Evolutionary conservation across 2,888 invertebrate species (phyloP), one percentile per base, ranked within the genome.

Genomic region (Agonopterix subpropinquella): DNA sequence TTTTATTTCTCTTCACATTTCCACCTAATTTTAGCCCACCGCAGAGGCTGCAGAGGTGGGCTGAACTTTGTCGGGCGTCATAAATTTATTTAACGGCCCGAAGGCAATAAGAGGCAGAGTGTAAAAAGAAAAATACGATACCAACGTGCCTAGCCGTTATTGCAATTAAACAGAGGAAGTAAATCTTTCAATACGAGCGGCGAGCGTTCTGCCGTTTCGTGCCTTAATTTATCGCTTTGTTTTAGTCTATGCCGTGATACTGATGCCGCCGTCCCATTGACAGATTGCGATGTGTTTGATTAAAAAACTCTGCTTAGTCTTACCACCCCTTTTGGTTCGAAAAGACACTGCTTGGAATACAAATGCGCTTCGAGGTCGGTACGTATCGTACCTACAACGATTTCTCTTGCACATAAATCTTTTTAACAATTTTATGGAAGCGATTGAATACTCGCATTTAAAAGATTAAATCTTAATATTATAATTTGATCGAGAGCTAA

Each of bases 121-220:
- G 86, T 86, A 84, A 88, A 88, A 86, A 87, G 87, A 87, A 88
- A 87, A 87, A 88, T 88, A 87, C 88, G 88, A 85, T 87, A 87
- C 85, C 86, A 84, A 87, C 88, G 88, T 87, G 88, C 88, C 86
- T 84, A 85, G 86, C 84, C 87, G 88, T 87, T 87, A 88, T 87
- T 88, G 87, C 87, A 88, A 88, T 88, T 88, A 88, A 88, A 88
- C 87, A 84, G 83, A 83, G 87, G 87, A 87, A 88, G 87, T 88
- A 88, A 87, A 88, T 88, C 87, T 88, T 87, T 88, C 87, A 86
- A 87, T 88, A 86, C 86, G 83, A 83, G 81, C 80, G 65, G 75
- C 73, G 70, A 45, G 65, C 83, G 76, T 80, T 85, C 77, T 83
- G 77, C 79, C 79, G 81, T 75, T 87, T 80, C 74, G 81, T 73